These are phyloP conservation scores for Netelia fuscicornis DNA, from an alignment of 2,888 invertebrate species.

Conservation along the genomic window DNA sequence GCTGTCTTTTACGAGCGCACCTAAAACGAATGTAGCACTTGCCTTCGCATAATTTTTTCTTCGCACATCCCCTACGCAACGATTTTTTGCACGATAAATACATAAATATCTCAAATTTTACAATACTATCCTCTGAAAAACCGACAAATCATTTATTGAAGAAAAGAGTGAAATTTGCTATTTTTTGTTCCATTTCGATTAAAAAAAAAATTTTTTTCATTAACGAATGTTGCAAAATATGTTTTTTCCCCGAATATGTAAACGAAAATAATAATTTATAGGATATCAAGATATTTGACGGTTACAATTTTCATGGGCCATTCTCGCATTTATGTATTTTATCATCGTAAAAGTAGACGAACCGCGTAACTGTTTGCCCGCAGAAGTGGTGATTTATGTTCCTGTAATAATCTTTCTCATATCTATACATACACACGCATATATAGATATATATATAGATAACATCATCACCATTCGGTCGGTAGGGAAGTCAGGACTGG, in stretches of 20 bases:
- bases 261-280: not conserved
- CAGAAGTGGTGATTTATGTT: slow-evolving; percentile 28
- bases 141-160: not conserved
- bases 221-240: no score
- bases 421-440: not conserved
- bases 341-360: slow-evolving; percentile 17
- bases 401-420: slow-evolving; percentile 21
- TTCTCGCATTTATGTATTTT: not conserved
- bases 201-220: no score
- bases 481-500: slow-evolving; percentile 12
- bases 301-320: not conserved
- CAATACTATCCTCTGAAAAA: not conserved
- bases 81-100: not conserved
- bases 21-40: slow-evolving; percentile 31
- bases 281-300: not conserved
- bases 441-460: not conserved
- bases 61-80: not conserved
- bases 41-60: not conserved
- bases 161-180: no score
- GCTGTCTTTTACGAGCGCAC: slow-evolving; percentile 33
- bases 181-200: no score
- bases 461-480: no score
- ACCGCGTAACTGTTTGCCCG: not conserved
- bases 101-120: not conserved
- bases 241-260: no score